Percentiles rank a stretch among this genome's conserved stretches.
These are phyloP conservation scores for Mellilla xanthometata DNA, from an alignment of 2,888 invertebrate genomes.

Conservation along the genomic window DNA sequence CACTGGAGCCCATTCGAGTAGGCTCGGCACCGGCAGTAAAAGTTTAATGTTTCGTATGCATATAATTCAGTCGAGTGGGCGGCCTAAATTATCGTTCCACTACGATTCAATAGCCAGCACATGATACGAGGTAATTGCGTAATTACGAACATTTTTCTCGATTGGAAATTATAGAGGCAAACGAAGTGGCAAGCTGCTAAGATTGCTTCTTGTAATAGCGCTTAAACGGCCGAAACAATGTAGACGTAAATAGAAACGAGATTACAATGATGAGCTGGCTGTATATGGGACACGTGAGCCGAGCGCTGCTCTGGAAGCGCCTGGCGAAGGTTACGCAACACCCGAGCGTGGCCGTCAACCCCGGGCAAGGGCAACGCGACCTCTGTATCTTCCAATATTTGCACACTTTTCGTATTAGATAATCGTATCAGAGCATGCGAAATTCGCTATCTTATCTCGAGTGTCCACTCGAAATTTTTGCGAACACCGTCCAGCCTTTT, in stretches of 20 bases:
- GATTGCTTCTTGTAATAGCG: constrained; percentile 16
- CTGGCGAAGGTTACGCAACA: constrained; percentile 3
- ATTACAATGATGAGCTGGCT: neutral
- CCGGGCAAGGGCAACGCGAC: constrained; percentile 2
- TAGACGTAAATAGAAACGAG: constrained; percentile 3
- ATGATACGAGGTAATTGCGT: constrained; percentile 9
- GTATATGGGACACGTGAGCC: constrained; percentile 2
- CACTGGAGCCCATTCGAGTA: constrained; percentile 14
- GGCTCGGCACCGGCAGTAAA: constrained; percentile 21
- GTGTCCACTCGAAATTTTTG: too few relatives aligned
- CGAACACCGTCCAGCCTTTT: too few relatives aligned
- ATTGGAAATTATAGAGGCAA: constrained; percentile 17
- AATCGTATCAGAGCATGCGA: too few relatives aligned
- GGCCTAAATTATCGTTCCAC: constrained; percentile 19
- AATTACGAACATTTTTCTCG: constrained; percentile 17
- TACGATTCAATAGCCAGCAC: constrained; percentile 13
- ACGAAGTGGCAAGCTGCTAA: constrained; percentile 10
- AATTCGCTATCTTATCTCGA: too few relatives aligned
- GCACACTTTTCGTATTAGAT: too few relatives aligned
- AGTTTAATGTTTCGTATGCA: constrained; percentile 26
- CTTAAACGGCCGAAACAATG: constrained; percentile 4
- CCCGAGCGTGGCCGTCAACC: neutral
- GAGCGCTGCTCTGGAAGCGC: constrained; percentile 3
- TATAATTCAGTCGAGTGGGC: constrained; percentile 22
- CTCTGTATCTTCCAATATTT: neutral